Evolutionary conservation across 2,797 vertebrate genomes (phyloP).

Genomic region (Diplodus sargus): DNA sequence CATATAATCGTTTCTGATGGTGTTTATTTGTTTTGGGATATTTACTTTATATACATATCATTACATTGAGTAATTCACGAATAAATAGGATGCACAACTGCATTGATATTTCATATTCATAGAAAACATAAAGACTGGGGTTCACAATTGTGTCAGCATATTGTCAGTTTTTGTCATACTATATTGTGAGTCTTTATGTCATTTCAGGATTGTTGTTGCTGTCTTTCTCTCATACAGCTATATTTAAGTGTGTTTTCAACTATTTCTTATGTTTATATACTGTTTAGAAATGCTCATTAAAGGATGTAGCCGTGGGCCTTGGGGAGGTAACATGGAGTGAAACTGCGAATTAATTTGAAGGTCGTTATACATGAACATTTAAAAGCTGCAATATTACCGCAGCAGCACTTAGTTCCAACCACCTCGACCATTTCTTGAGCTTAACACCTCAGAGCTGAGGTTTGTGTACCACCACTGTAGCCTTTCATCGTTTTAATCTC

Average conservation of each 20-base stretch:
- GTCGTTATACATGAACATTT: background rate
- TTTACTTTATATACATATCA: too few relatives aligned
- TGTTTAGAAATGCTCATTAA: background rate
- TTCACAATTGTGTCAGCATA: background rate
- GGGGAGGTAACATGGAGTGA: background rate
- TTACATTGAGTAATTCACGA: too few relatives aligned
- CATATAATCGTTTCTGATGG: too few relatives aligned
- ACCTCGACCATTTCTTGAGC: conserved; percentile 3
- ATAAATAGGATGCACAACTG: background rate
- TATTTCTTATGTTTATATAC: background rate
- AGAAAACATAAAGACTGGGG: background rate
- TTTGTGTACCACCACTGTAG: conserved; percentile 7
- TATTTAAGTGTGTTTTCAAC: background rate
- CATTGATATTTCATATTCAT: background rate
- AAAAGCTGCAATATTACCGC: background rate
- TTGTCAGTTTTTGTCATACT: background rate
- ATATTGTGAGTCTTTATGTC: background rate
- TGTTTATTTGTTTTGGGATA: too few relatives aligned
- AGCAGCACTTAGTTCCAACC: background rate
- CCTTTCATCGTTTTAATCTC: conserved; percentile 41
- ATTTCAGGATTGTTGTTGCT: background rate
- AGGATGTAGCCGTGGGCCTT: background rate
- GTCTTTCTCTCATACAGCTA: background rate
- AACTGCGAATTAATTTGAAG: background rate
- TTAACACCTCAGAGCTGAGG: conserved; percentile 3